Conservation (phyloP, 2,797 vertebrate genomes). For the Columba guinea region DNA sequence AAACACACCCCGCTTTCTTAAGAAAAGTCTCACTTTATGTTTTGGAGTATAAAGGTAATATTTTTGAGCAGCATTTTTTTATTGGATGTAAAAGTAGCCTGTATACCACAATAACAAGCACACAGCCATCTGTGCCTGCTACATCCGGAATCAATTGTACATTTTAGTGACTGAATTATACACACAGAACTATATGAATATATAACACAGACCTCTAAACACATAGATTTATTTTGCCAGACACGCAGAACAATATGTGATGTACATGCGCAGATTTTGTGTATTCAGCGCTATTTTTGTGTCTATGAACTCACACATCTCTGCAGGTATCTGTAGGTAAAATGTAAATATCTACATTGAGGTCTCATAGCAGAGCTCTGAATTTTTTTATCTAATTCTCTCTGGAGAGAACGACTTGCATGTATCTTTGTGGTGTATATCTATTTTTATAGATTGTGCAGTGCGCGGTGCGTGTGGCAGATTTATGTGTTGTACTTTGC, state of each 20-base stretch:
- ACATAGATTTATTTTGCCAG: not conserved
- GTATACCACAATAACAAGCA: not conserved
- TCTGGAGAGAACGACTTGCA: not conserved
- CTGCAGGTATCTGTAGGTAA: not conserved
- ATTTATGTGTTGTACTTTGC: not conserved
- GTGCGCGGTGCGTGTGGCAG: rapidly evolving
- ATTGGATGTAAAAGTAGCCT: not conserved
- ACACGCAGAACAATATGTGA: not conserved
- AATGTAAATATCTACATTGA: rapidly evolving
- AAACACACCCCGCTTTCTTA: not conserved
- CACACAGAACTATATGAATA: not conserved
- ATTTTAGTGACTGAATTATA: not conserved
- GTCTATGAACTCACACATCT: not conserved
- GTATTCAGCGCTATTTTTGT: rapidly evolving
- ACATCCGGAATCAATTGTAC: not conserved
- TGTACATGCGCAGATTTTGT: rapidly evolving
- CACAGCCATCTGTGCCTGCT: rapidly evolving
- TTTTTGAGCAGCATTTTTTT: not conserved
- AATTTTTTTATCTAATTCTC: not conserved
- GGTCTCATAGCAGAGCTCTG: not conserved
- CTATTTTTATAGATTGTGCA: not conserved
- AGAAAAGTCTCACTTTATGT: not conserved
- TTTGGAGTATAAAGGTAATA: not conserved
- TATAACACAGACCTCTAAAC: not conserved
- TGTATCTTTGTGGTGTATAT: not conserved